phyloP scores from a whole-genome alignment of 2,797 vertebrate species.

The Echiichthys vipera region DNA sequence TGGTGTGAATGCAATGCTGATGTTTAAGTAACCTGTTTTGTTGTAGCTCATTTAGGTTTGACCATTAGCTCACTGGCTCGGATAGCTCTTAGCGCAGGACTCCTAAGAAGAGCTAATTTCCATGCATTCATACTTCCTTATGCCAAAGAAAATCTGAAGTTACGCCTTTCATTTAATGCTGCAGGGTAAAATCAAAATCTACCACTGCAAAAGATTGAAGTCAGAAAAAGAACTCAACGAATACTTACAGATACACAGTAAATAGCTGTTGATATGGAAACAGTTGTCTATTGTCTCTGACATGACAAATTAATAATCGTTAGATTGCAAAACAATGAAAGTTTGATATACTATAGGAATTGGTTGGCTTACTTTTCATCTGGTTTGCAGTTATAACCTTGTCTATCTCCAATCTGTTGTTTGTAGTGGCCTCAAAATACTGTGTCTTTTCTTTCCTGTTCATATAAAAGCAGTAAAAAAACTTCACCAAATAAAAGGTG shows the following conservation, averaged over 20 bases:
- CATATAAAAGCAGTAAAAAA: background rate
- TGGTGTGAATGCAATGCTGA: background rate
- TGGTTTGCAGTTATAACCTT: conserved; percentile 11
- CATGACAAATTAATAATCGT: conserved; percentile 33
- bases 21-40: background rate
- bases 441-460: background rate
- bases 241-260: background rate
- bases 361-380: conserved; percentile 1
- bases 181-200: background rate
- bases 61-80: background rate
- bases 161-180: background rate
- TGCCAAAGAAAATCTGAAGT: conserved; percentile 4
- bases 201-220: background rate
- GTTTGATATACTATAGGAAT: conserved; percentile 2
- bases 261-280: conserved; percentile 17
- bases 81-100: background rate
- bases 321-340: conserved; percentile 18
- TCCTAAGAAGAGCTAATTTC: background rate
- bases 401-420: conserved; percentile 21
- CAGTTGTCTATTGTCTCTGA: conserved; percentile 17
- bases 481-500: background rate
- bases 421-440: background rate
- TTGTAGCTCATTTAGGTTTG: background rate
- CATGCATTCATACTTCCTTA: background rate
- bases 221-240: no score